These are phyloP conservation scores for Pseudotriccus pelzelni DNA, from an alignment of 2,797 vertebrate genomes.

Conservation along the genomic window DNA sequence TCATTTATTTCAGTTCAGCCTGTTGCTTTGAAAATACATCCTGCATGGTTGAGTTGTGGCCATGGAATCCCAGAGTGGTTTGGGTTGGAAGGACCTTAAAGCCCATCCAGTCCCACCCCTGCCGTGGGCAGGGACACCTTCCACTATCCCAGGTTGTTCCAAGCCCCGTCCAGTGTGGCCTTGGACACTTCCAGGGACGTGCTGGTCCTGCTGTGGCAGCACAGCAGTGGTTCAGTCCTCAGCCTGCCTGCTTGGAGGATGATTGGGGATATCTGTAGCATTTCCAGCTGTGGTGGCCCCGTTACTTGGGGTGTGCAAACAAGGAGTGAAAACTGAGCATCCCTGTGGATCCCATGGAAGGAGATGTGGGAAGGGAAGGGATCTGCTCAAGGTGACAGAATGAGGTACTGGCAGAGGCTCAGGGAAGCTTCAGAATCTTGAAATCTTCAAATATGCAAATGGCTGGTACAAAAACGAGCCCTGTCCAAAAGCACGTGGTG, in stretches of 20 bases:
- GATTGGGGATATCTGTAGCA: background rate
- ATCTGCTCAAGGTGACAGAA: background rate
- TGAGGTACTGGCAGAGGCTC: background rate
- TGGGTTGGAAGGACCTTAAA: background rate
- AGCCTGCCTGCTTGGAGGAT: background rate
- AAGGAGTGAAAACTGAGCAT: background rate
- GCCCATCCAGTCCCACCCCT: too few species aligned
- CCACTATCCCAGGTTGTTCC: fast-evolving
- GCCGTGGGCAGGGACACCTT: background rate
- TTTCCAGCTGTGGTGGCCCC: background rate
- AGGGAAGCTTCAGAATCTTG: background rate
- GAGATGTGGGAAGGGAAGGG: background rate
- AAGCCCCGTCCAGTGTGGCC: background rate
- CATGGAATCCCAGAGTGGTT: background rate
- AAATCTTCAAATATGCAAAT: background rate
- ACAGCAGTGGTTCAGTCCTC: background rate
- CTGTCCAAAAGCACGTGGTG: fast-evolving
- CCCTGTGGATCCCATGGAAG: fast-evolving
- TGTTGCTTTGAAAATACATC: background rate
- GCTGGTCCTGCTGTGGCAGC: background rate
- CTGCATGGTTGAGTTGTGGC: fast-evolving
- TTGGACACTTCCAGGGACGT: background rate
- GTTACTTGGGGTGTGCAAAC: too few species aligned
- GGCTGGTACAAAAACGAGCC: background rate
- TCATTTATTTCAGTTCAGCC: background rate